Conservation (phyloP, 2,797 vertebrate genomes). For the Takifugu rubripes region DNA sequence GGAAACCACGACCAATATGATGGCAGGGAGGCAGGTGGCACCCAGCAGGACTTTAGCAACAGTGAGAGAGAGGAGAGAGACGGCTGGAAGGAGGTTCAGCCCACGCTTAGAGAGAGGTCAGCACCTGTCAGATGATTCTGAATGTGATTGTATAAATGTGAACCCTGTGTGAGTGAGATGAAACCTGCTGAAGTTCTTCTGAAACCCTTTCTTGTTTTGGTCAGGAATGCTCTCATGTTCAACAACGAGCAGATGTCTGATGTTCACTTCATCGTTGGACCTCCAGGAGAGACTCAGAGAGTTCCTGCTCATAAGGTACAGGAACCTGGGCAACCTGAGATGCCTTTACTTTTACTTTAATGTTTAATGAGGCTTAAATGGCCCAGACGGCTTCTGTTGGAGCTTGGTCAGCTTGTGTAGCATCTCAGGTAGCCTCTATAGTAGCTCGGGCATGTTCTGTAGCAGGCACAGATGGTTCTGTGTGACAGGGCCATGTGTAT, state of each 20-base stretch:
- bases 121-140: background rate
- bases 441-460: too few species aligned
- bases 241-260: conserved; percentile 97
- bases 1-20: conserved; percentile 22
- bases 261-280: conserved; percentile 89
- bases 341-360: background rate
- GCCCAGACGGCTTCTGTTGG: too few species aligned
- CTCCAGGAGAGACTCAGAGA: conserved; percentile 80
- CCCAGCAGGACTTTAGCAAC: conserved; percentile 73
- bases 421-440: too few species aligned
- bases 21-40: conserved; percentile 4
- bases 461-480: too few species aligned
- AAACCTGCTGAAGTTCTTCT: background rate
- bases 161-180: background rate
- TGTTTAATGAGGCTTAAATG: too few species aligned
- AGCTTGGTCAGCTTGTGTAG: too few species aligned
- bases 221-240: conserved; percentile 94
- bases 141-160: background rate
- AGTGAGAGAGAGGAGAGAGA: conserved; percentile 75
- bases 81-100: conserved; percentile 82
- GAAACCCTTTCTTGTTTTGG: background rate
- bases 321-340: background rate
- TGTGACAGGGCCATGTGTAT: background rate
- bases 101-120: conserved; percentile 85
- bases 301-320: conserved; percentile 92